These are phyloP conservation scores for Platichthys flesus DNA, from an alignment of 2,113 vertebrate species.

Conservation along the genomic window DNA sequence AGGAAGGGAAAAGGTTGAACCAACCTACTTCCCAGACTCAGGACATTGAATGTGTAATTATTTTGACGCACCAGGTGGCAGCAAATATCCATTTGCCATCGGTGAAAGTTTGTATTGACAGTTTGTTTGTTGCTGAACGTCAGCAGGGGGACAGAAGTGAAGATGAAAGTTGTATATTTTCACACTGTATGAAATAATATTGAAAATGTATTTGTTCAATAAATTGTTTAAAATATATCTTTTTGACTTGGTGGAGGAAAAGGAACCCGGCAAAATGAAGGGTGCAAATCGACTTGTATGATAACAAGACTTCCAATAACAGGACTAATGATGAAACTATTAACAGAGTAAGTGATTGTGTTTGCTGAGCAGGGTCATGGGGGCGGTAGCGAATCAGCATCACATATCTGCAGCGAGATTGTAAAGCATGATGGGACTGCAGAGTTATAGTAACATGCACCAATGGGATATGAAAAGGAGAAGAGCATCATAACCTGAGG, in stretches of 20 bases:
- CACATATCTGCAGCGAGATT: too few relatives aligned
- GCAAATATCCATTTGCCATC: not conserved
- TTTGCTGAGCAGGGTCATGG: too few relatives aligned
- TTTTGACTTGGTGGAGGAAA: not conserved
- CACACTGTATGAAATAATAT: slow-evolving; percentile 19
- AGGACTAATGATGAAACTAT: too few relatives aligned
- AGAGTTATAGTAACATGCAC: too few relatives aligned
- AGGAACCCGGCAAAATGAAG: too few relatives aligned
- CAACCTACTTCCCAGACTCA: not conserved
- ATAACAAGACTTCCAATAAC: too few relatives aligned
- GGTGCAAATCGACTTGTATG: not conserved
- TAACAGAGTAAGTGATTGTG: too few relatives aligned
- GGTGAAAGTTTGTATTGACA: not conserved
- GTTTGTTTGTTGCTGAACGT: slow-evolving; percentile 33
- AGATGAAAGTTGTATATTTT: slow-evolving; percentile 14
- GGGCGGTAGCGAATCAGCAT: too few relatives aligned
- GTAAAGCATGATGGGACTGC: too few relatives aligned
- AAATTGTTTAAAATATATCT: slow-evolving; percentile 15
- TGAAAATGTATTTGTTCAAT: slow-evolving; percentile 21
- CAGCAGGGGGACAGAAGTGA: slow-evolving; percentile 1
- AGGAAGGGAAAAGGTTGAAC: slow-evolving; percentile 76
- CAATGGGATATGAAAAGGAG: too few relatives aligned
- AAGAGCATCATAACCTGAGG: too few relatives aligned
- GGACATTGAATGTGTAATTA: slow-evolving; percentile 1
- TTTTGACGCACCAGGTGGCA: slow-evolving; percentile 35